Conservation (phyloP, 2,113 vertebrate species). For the Tapirus terrestris region DNA sequence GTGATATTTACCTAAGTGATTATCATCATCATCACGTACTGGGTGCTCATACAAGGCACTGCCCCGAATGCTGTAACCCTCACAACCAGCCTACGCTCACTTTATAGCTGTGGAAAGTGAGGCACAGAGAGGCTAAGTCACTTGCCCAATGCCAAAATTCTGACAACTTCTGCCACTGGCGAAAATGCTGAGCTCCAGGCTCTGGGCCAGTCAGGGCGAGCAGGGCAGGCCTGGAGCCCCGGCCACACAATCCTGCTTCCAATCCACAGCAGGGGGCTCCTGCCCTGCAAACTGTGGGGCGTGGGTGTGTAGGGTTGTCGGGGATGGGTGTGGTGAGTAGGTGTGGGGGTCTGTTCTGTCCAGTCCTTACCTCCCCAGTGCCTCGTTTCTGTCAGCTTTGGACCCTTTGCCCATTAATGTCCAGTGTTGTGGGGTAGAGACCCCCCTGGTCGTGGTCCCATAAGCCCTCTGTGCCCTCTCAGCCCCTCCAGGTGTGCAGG, state of each 20-base stretch:
- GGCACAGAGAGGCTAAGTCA: neutral
- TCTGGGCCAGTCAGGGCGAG: neutral
- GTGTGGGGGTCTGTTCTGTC: neutral
- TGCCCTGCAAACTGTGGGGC: too few relatives aligned
- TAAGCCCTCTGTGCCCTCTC: neutral
- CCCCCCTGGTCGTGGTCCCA: neutral
- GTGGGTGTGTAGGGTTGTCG: neutral
- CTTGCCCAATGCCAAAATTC: neutral
- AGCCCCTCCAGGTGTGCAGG: neutral
- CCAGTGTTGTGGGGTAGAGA: neutral
- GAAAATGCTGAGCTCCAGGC: neutral
- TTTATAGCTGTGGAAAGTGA: neutral
- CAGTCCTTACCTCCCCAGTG: neutral
- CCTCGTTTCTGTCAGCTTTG: neutral
- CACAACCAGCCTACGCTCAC: neutral
- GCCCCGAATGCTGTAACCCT: neutral
- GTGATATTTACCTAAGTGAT: neutral
- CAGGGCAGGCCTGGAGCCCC: neutral
- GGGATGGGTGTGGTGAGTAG: neutral
- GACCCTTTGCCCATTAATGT: neutral
- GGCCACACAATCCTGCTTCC: neutral
- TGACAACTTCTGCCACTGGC: neutral
- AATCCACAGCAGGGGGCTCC: neutral
- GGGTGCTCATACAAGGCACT: neutral
- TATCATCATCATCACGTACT: rapidly evolving